phyloP scores from a whole-genome alignment of 2,113 vertebrate genomes.

The Geococcyx californianus region DNA sequence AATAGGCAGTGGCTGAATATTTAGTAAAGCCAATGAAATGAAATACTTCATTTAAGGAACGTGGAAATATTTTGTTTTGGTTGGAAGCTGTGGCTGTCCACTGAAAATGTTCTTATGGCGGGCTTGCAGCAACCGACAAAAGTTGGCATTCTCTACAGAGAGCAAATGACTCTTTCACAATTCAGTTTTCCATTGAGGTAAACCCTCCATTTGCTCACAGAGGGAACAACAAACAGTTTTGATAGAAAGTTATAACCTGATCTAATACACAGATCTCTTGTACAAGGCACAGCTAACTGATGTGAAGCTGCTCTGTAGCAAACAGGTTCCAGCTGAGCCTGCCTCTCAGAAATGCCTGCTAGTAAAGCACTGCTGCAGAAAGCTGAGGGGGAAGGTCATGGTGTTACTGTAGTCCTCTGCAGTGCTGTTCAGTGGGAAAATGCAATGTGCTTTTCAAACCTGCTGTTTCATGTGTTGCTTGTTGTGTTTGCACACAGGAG shows the following conservation, averaged over 20 bases:
- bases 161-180: neutral
- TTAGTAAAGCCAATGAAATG: neutral
- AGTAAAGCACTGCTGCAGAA: neutral
- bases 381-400: neutral
- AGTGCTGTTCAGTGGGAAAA: neutral
- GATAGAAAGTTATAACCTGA: neutral
- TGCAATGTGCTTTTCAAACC: neutral
- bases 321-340: neutral
- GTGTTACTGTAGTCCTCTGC: neutral
- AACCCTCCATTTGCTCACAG: neutral
- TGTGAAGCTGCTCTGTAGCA: neutral
- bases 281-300: neutral
- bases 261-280: neutral
- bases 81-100: neutral
- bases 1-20: neutral
- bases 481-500: neutral
- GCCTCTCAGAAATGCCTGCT: neutral
- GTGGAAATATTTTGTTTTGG: neutral
- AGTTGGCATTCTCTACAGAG: neutral
- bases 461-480: neutral
- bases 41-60: slow-evolving; percentile 1
- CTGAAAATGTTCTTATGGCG: neutral
- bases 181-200: neutral
- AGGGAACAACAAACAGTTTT: neutral
- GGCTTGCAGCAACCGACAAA: neutral